Base-by-base conservation (phyloP, 2,888 invertebrate genomes). In the Rhyacophila evoluta region DNA sequence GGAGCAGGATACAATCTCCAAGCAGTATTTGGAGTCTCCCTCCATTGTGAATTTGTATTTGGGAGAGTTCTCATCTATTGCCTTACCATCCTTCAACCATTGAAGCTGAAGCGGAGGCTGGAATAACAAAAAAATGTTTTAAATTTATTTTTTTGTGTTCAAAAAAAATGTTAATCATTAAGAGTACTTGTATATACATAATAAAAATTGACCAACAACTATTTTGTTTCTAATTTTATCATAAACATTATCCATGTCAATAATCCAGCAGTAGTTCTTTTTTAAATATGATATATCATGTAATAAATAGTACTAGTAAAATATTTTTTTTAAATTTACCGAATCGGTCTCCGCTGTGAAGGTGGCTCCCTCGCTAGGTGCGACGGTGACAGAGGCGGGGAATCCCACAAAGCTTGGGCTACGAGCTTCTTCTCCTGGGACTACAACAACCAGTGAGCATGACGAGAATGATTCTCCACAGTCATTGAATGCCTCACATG, bases 401-500 rank as follows among this genome's bases (percentile, higher is more conserved):
- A 96, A 98, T 91, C 93, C 94, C 86, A 91, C 91, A 92, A 96
- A 97, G 86, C 93, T 93, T 83, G 97, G 97, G 86, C 94, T 92
- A 86, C 94, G 93, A 74, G 94, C 91, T 84, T 94, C 92, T 88
- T 98, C 97, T 81, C 95, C 97, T 41, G 97, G 95, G 83, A 97
- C 97, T 79, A 92, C 86, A 79, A 98, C 97, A 84, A 94, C 93
- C 80, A 98, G 91, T 83, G 96, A 94, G 88, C 97, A 97, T 84
- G 95, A 95, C 85, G 97, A 97, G 91, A 97, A 97, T 83, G 96
- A 95, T 88, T 97, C 97, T 83, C 97, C 97, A 74, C 94, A 94
- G 88, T 97, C 95, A 88, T 97, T 98, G 90, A 97, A 97, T 83
- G 98, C 97, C 87, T 98, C 98, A 88, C 98, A 98, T 12, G 97